phyloP scores from a whole-genome alignment of 2,797 vertebrate species.

The Crenuchus spilurus region DNA sequence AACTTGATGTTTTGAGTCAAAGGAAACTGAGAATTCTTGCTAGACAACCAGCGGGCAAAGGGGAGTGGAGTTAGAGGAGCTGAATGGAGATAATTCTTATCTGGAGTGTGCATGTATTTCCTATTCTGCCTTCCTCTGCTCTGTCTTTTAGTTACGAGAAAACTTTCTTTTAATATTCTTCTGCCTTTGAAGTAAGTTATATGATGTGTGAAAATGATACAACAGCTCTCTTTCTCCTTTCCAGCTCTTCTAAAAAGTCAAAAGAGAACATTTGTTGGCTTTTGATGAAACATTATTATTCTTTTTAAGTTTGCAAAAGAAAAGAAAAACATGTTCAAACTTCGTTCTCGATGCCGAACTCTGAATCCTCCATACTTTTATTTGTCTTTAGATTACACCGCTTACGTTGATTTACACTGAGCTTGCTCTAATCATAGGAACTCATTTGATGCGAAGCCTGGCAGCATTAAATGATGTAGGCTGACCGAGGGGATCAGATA shows the following conservation, averaged over 20 bases:
- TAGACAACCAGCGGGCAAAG: background rate
- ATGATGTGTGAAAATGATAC: conserved; percentile 4
- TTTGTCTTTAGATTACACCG: conserved; percentile 21
- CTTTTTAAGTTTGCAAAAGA: background rate
- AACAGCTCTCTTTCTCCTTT: background rate
- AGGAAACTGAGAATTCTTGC: background rate
- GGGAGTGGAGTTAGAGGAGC: background rate
- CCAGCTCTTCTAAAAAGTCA: background rate
- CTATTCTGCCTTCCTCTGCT: background rate
- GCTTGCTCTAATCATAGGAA: conserved; percentile 76
- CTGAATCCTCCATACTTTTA: conserved; percentile 4
- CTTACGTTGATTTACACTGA: conserved; percentile 64
- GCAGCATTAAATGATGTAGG: conserved; percentile 76
- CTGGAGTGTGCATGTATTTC: background rate
- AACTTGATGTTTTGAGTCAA: background rate
- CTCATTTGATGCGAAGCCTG: conserved; percentile 76
- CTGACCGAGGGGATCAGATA: conserved; percentile 82
- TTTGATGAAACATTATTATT: conserved; percentile 11
- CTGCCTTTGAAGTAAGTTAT: conserved; percentile 1
- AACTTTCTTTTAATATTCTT: background rate
- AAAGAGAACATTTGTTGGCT: background rate
- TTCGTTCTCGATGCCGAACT: no score
- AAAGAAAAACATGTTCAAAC: no score
- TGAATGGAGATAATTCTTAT: background rate
- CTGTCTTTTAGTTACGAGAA: background rate